A percentile compares a stretch with the other conserved stretches of the same genome.
Evolutionary conservation across 2,797 vertebrate species (phyloP).

Genomic region (Perodicticus potto): DNA sequence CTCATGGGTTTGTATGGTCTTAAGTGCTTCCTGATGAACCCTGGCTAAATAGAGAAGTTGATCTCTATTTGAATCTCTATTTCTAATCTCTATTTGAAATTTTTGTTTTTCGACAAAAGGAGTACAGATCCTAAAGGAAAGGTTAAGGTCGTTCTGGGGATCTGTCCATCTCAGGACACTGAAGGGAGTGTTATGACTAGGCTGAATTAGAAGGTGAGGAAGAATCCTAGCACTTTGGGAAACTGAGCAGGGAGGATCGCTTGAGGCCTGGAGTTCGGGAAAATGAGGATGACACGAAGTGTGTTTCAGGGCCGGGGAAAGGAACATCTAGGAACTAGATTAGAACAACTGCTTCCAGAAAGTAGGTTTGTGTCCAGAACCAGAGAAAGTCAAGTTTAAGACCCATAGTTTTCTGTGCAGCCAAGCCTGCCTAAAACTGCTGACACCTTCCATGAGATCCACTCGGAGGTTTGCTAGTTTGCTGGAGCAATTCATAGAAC

Average conservation of each 20-base stretch:
- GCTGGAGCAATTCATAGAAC: not conserved
- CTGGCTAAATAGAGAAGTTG: not conserved
- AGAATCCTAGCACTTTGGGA: not conserved
- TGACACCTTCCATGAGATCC: not conserved
- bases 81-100: not conserved
- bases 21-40: not conserved
- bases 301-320: not conserved
- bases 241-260: not conserved
- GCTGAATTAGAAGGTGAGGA: not conserved
- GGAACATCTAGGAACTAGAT: not conserved
- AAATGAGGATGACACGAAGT: not conserved
- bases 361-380: not conserved
- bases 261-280: not conserved
- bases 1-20: not conserved
- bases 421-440: not conserved
- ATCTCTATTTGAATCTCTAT: conserved; percentile 12
- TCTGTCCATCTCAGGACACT: not conserved
- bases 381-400: not conserved
- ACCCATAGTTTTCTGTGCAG: fast-evolving
- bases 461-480: not conserved
- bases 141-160: not conserved
- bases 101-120: conserved; percentile 35
- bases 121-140: conserved; percentile 46
- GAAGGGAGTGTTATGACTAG: not conserved
- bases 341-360: not conserved